Conservation (phyloP, 1,140 invertebrate genomes). For the Drosophila elegans region DNA sequence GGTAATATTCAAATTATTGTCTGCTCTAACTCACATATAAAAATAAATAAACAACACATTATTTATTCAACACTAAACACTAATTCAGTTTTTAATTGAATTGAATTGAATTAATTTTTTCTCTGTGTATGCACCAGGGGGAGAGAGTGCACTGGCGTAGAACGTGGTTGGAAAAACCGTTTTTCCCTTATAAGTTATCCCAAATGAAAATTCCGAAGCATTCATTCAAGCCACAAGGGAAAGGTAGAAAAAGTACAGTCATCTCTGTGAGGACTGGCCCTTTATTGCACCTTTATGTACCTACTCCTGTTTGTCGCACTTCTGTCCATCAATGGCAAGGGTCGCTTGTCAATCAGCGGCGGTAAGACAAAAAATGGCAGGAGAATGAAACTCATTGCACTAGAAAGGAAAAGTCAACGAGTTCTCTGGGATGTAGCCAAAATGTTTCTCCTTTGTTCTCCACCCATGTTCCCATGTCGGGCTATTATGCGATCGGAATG, state of each 20-base stretch:
- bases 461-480: conserved; percentile 18
- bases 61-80: too few relatives aligned
- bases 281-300: conserved; percentile 30
- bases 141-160: conserved; percentile 67
- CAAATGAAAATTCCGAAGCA: conserved; percentile 75
- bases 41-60: too few relatives aligned
- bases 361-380: conserved; percentile 4
- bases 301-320: conserved; percentile 54
- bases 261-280: conserved; percentile 38
- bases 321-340: conserved; percentile 59
- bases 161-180: conserved; percentile 78
- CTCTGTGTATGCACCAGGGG: conserved; percentile 18
- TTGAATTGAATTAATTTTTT: background rate
- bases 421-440: conserved; percentile 39
- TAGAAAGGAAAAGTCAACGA: conserved; percentile 49
- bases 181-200: conserved; percentile 68
- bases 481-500: conserved; percentile 47
- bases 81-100: background rate
- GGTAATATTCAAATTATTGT: too few relatives aligned
- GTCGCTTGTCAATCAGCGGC: conserved; percentile 61
- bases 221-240: conserved; percentile 28
- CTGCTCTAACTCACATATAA: too few relatives aligned
- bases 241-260: conserved; percentile 71
- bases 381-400: conserved; percentile 17
- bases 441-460: conserved; percentile 35